phyloP scores from a whole-genome alignment of 2,888 invertebrate species.

The Andrena dorsata region DNA sequence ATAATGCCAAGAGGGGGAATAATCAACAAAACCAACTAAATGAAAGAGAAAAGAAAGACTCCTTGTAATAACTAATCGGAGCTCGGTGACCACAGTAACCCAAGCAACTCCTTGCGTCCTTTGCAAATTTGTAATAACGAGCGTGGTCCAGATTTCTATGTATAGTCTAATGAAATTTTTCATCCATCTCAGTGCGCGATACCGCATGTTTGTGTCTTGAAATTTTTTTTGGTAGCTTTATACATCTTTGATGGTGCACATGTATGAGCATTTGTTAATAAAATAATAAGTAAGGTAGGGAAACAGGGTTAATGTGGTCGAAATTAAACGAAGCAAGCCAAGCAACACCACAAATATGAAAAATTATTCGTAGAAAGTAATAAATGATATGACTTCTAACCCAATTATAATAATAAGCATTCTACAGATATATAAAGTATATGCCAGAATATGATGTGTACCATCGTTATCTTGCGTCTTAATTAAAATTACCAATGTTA shows the following conservation, averaged over 20 bases:
- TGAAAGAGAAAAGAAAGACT: slow-evolving; percentile 57
- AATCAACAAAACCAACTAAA: slow-evolving; percentile 43
- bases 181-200: slow-evolving; percentile 63
- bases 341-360: slow-evolving; percentile 78
- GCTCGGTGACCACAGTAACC: slow-evolving; percentile 85
- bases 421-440: slow-evolving; percentile 69
- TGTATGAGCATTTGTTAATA: slow-evolving; percentile 79
- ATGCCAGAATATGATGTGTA: slow-evolving; percentile 62
- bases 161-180: slow-evolving; percentile 51
- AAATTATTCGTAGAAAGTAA: slow-evolving; percentile 63
- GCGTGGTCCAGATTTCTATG: slow-evolving; percentile 66
- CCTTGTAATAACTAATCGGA: slow-evolving; percentile 78
- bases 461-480: slow-evolving; percentile 37
- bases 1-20: slow-evolving; percentile 57
- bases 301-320: slow-evolving; percentile 84
- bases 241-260: slow-evolving; percentile 75
- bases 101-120: slow-evolving; percentile 80
- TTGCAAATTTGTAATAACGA: slow-evolving; percentile 61
- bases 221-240: slow-evolving; percentile 57
- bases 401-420: slow-evolving; percentile 72
- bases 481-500: slow-evolving; percentile 1
- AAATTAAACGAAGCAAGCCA: slow-evolving; percentile 82
- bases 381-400: slow-evolving; percentile 62
- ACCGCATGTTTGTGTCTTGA: slow-evolving; percentile 58
- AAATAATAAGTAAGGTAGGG: slow-evolving; percentile 81